phyloP scores from a whole-genome alignment of 2,113 vertebrate genomes.

The Hyperopisus bebe region DNA sequence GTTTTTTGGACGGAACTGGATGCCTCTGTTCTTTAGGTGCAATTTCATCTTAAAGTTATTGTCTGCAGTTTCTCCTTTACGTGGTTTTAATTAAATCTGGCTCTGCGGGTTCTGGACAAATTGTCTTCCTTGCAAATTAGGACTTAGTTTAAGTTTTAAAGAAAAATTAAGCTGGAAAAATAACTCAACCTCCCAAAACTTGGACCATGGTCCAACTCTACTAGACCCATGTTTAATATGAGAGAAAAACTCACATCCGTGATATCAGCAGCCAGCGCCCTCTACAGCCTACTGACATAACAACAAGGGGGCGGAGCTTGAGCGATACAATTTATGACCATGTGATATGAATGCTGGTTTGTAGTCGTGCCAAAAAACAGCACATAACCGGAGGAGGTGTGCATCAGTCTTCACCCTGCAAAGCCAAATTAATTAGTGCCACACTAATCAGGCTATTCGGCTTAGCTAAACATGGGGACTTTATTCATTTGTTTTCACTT shows the following conservation, averaged over 20 bases:
- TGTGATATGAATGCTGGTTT: neutral
- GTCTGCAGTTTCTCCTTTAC: neutral
- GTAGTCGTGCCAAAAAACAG: neutral
- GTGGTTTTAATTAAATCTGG: neutral
- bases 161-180: neutral
- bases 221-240: neutral
- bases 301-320: neutral
- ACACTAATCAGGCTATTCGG: neutral
- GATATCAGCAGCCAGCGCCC: neutral
- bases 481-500: neutral
- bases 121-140: neutral
- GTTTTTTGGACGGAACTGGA: neutral
- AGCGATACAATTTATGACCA: neutral
- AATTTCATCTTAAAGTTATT: neutral
- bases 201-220: neutral
- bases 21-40: slow-evolving; percentile 7
- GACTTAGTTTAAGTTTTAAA: neutral
- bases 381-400: neutral
- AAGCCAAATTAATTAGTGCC: neutral
- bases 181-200: neutral
- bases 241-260: neutral
- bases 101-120: neutral
- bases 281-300: neutral
- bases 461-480: neutral
- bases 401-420: neutral